Conservation (phyloP, 2,113 vertebrate genomes). For the Elachura formosa region DNA sequence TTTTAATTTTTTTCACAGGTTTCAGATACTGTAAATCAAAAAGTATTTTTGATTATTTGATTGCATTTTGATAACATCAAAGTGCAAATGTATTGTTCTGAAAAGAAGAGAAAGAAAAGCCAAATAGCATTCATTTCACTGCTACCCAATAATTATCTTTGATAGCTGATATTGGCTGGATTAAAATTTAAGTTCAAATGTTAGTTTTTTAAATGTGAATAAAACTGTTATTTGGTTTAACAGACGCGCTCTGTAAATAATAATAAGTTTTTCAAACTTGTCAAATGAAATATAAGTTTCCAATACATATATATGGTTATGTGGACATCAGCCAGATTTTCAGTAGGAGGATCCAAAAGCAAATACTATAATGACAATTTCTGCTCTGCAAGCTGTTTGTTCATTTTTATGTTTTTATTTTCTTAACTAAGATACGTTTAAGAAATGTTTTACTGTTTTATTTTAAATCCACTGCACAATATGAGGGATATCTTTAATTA, state of each 20-base stretch:
- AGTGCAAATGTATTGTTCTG: background rate
- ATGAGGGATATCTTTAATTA: background rate
- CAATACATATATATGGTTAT: background rate
- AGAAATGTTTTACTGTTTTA: background rate
- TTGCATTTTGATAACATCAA: slow-evolving; percentile 11
- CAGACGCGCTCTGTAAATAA: background rate
- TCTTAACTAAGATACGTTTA: background rate
- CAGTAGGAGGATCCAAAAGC: background rate
- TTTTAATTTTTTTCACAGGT: background rate
- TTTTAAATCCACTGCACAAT: background rate
- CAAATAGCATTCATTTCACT: background rate
- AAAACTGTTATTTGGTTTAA: background rate
- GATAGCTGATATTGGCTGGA: background rate
- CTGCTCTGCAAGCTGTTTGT: background rate
- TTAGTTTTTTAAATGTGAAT: background rate
- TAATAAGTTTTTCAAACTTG: background rate
- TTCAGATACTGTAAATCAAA: background rate
- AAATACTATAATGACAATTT: background rate
- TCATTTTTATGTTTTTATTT: background rate
- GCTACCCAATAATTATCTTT: background rate
- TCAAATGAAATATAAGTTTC: background rate
- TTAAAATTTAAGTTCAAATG: background rate
- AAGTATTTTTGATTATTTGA: too few relatives aligned
- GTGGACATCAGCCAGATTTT: background rate
- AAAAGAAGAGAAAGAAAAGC: background rate